Evolutionary conservation across 2,113 vertebrate species (phyloP), one percentile per base, ranked within the genome.

Genomic region (Antidorcas marsupialis): DNA sequence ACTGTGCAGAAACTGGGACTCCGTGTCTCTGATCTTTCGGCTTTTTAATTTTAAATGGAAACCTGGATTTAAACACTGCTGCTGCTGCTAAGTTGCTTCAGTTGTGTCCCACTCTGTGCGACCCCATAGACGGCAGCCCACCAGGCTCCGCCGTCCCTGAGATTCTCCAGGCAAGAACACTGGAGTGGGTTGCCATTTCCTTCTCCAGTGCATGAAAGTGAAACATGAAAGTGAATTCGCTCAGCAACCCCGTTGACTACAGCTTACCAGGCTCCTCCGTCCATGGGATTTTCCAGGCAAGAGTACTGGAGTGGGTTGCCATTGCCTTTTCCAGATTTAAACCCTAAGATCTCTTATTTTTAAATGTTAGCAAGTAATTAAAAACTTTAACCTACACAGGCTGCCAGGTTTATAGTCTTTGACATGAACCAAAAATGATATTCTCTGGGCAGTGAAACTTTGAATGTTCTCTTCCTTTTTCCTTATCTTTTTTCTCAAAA

Each of bases 41-140:
- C 21, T 50, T 79, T 64, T 79, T 25, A 43, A 47, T 67, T 64
- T 88, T 47, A 67, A 60, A 64, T 45, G 60, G 74, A 89, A 95
- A 60, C 86, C 82, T 71, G n/a, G 28, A 85, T 59, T 71, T 71
- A 71, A 85, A 47, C 87, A 33, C 90, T 84, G 60, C 60, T 62
- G 60, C 30, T 62, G 30, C 60, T 62, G 30, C 60, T 62, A 16
- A 62, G 13, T 62, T 33, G 60, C 6, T 16, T 62, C 30, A 7
- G 14, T 33, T 0, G 0, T 62, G 60, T 62, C 30, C 14, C 0
- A 62, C 28, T 33, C 60, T 62, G 60, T 33, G 60, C 0, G 1
- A 33, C 28, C 6, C 14, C 60, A 33, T 16, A 62, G 30, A 62
- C 1, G 0, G 13, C 60, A 60, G 59, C 27, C 27, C 12, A 60